Evolutionary conservation across 2,888 invertebrate genomes (phyloP).

Genomic region (Tinea semifulvella): DNA sequence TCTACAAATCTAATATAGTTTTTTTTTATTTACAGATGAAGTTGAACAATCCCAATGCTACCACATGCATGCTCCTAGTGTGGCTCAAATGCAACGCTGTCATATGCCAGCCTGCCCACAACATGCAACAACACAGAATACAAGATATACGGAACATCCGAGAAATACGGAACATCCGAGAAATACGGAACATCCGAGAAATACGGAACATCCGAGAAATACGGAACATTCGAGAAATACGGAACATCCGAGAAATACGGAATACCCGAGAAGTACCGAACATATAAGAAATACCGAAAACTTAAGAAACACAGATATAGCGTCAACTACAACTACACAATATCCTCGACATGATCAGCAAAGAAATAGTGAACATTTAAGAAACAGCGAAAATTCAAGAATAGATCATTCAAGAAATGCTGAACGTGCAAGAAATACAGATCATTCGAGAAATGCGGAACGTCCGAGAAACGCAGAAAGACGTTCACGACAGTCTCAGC

Average conservation of each 20-base stretch:
- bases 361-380: background rate
- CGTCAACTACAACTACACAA: too few species aligned
- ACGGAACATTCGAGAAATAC: background rate
- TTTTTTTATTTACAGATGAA: slow-evolving; percentile 40
- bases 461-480: background rate
- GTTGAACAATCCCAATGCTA: slow-evolving; percentile 70
- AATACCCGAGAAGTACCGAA: background rate
- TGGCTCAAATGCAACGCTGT: slow-evolving; percentile 71
- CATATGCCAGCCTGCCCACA: slow-evolving; percentile 69
- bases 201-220: background rate
- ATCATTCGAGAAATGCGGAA: background rate
- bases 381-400: background rate
- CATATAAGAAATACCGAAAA: too few species aligned
- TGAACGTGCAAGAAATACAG: background rate
- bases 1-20: too few species aligned
- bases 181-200: background rate
- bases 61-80: slow-evolving; percentile 63
- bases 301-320: too few species aligned
- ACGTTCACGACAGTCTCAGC: background rate
- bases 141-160: slow-evolving; percentile 17
- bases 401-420: background rate
- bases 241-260: background rate
- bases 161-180: background rate
- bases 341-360: too few species aligned
- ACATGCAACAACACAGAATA: too few species aligned